phyloP scores from a whole-genome alignment of 2,888 invertebrate species.

The Nesidiocoris tenuis region DNA sequence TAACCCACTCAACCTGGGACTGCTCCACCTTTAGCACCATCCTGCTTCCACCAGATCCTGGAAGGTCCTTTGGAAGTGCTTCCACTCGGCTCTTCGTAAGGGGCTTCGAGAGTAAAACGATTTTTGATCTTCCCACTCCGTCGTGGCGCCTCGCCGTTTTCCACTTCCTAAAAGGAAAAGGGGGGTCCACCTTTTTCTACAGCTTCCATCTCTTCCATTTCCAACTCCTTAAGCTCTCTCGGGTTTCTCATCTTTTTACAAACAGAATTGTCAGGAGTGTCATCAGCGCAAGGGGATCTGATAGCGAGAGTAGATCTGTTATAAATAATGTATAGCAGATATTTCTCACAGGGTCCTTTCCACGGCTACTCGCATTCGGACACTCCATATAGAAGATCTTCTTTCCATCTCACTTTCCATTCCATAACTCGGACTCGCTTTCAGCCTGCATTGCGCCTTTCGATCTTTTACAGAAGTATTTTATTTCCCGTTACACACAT shows the following conservation, averaged over 20 bases:
- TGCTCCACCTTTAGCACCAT: background rate
- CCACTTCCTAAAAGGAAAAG: conserved; percentile 19
- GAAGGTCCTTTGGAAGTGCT: background rate
- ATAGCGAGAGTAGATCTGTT: conserved; percentile 40
- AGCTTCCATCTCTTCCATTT: conserved; percentile 13
- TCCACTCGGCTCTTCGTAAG: conserved; percentile 6
- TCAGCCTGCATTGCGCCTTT: background rate
- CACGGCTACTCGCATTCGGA: background rate
- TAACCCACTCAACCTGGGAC: background rate
- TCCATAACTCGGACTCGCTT: conserved; percentile 42
- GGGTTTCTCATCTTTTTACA: conserved; percentile 47
- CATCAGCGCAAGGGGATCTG: conserved; percentile 41
- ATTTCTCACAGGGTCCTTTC: conserved; percentile 14
- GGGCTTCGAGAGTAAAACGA: conserved; percentile 40
- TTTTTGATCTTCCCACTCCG: conserved; percentile 48
- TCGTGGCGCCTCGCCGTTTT: background rate
- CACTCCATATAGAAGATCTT: background rate
- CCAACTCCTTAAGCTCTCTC: conserved; percentile 20
- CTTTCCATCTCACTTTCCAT: conserved; percentile 31
- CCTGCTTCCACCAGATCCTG: background rate
- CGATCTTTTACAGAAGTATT: background rate
- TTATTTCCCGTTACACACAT: no score
- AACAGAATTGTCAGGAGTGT: conserved; percentile 46
- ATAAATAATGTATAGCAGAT: conserved; percentile 45
- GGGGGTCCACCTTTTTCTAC: background rate